Evolutionary conservation across 2,888 invertebrate genomes (phyloP).

Genomic region (Leptura quadrifasciata): DNA sequence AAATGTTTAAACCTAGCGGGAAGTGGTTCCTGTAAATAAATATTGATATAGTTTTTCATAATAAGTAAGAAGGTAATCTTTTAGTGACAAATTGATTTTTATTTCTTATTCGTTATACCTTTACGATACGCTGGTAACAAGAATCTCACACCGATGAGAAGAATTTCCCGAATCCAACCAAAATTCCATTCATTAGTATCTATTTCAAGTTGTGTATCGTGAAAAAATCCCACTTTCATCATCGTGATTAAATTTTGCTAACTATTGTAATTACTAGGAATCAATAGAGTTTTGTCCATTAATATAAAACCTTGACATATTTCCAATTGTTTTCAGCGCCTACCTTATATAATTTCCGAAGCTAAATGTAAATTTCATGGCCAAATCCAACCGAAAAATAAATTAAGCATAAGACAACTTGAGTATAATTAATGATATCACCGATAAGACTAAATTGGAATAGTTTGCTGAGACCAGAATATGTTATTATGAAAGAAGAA

Average conservation of each 20-base stretch:
- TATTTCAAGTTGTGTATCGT: background rate
- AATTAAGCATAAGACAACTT: background rate
- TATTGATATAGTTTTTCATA: too few relatives aligned
- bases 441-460: background rate
- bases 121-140: too few relatives aligned
- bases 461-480: background rate
- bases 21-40: too few relatives aligned
- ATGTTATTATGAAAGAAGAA: background rate
- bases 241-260: conserved; percentile 5
- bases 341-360: conserved; percentile 30
- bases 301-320: conserved; percentile 32
- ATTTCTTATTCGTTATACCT: too few relatives aligned
- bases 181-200: background rate
- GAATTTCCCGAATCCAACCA: background rate
- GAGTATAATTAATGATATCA: background rate
- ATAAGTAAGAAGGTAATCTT: too few relatives aligned
- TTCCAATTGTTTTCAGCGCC: conserved; percentile 38
- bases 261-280: conserved; percentile 9
- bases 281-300: conserved; percentile 34
- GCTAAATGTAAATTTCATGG: conserved; percentile 36
- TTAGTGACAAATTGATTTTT: too few relatives aligned
- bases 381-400: conserved; percentile 18
- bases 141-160: too few relatives aligned
- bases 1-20: too few relatives aligned
- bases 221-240: background rate